phyloP scores from a whole-genome alignment of 2,888 invertebrate species.

The Lissonota sp. region DNA sequence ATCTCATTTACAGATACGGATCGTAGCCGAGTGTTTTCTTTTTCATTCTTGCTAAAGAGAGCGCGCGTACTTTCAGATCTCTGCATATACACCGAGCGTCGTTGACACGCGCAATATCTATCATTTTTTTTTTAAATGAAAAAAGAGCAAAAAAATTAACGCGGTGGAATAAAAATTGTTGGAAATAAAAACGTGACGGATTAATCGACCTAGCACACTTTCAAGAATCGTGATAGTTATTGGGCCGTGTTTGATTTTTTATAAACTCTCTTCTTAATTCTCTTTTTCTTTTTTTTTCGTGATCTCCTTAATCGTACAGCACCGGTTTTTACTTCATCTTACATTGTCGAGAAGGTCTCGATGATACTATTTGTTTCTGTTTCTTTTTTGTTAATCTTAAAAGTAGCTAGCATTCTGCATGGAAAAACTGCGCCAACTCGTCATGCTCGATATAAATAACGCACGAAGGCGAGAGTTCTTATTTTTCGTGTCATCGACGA shows the following conservation, averaged over 20 bases:
- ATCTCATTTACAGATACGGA: constrained; percentile 10
- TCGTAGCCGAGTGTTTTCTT: background rate
- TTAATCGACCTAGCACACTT: background rate
- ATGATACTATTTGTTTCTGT: constrained; percentile 18
- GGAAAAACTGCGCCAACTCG: constrained; percentile 3
- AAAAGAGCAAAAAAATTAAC: background rate
- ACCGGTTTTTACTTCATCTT: constrained; percentile 16
- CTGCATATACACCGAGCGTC: background rate
- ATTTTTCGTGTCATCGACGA: constrained; percentile 1
- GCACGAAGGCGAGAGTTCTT: background rate
- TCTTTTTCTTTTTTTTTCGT: background rate
- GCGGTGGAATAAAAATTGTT: background rate
- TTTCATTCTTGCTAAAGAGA: background rate
- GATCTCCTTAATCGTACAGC: constrained; percentile 35
- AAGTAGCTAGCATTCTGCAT: constrained; percentile 7
- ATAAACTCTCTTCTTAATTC: too few relatives aligned
- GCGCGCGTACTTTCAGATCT: background rate
- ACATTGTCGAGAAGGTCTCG: constrained; percentile 6
- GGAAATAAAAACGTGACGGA: background rate
- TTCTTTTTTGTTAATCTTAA: background rate
- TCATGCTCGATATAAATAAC: too few relatives aligned
- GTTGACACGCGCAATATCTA: background rate
- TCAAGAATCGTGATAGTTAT: background rate
- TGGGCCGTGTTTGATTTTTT: background rate
- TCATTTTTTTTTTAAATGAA: background rate